Evolutionary conservation across 2,113 vertebrate species (phyloP), one percentile per base, ranked within the genome.

Genomic region (Catharus minimus): DNA sequence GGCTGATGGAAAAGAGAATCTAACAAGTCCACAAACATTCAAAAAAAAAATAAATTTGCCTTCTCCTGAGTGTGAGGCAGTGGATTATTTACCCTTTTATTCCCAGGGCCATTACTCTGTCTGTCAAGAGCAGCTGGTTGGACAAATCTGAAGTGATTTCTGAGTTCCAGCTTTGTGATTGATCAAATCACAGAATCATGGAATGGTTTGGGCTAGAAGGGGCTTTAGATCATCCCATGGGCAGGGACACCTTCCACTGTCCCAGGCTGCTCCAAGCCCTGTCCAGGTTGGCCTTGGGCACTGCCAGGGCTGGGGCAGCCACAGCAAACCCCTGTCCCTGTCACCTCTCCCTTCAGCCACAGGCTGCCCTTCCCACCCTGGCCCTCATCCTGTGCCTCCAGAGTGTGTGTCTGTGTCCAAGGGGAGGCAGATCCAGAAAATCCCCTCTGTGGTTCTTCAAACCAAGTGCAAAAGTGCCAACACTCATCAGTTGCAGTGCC

Each of bases 231-330:
- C 5, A 13, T 36, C 17, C 7, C 26, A 47, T 15, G 28, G 28
- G 14, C 46, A 61, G 14, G 61, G 8, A 41, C 39, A 47, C 4
- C 21, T 68, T 0, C 12, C 47, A 41, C 17, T 11, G 0, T 11
- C 21, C 69, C 61, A 75, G 33, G 24, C 0, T 75, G 30, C 30
- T 55, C 39, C 47, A 18, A 55, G 20, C 21, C 21, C 24, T 1
- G 1, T 55, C 55, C 61, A 55, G 0, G 20, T 33, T 36, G 69
- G 24, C 14, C 68, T 41, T 21, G 61, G 30, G 0, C 47, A 27
- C 17, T 53, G 0, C 13, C 68, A 88, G 61, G 60, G 46, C 58
- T 15, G 77, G 26, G 30, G 55, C 47, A 39, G 33, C 30, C 61
- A 7, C 53, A 17, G 2, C 43, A 50, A 64, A 60, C 10, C 26